phyloP scores from a whole-genome alignment of 2,113 vertebrate species.

The Scophthalmus maximus region DNA sequence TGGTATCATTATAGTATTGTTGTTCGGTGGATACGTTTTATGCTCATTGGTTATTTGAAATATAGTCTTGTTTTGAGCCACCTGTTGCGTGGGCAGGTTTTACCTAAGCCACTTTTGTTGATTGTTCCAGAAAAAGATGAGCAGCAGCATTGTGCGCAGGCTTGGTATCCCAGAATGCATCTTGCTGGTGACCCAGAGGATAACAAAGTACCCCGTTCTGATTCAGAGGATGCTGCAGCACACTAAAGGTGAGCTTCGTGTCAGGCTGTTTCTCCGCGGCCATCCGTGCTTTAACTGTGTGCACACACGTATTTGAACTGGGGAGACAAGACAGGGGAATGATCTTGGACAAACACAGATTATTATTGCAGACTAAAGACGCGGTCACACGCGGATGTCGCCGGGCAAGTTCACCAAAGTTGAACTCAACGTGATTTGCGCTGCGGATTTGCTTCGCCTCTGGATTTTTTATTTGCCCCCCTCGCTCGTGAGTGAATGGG shows the following conservation, averaged over 20 bases:
- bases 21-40: neutral
- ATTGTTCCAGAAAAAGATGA: conserved; percentile 93
- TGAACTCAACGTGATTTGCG: no score
- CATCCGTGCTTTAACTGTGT: neutral
- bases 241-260: conserved; percentile 88
- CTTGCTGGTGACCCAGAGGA: conserved; percentile 95
- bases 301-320: no score
- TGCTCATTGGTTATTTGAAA: conserved; percentile 8
- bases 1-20: conserved; percentile 10
- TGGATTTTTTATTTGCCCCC: no score
- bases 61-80: conserved; percentile 3
- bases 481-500: no score
- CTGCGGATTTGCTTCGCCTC: no score
- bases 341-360: no score
- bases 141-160: conserved; percentile 90
- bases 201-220: conserved; percentile 96
- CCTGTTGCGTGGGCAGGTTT: conserved; percentile 39
- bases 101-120: conserved; percentile 26
- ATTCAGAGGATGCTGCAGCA: conserved; percentile 93
- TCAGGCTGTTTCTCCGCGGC: neutral
- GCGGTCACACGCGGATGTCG: no score
- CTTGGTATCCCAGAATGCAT: conserved; percentile 97
- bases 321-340: no score
- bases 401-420: no score
- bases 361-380: no score